Percentiles rank a stretch among this genome's conserved stretches.
Evolutionary conservation across 2,113 vertebrate genomes (phyloP).

Genomic region (Sceloporus tristichus): DNA sequence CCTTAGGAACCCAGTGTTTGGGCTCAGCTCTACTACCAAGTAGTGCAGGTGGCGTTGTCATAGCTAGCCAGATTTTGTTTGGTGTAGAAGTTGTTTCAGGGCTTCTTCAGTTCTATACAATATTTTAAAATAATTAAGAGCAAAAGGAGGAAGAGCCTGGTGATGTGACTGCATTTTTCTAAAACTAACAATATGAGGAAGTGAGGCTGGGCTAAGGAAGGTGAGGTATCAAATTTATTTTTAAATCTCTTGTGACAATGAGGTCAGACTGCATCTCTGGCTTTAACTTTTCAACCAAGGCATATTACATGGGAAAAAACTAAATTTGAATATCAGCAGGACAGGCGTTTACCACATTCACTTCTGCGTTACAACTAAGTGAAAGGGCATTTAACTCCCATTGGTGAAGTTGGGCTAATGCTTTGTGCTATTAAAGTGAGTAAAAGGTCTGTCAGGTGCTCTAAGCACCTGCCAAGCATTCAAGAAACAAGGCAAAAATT

Average conservation of each 20-base stretch:
- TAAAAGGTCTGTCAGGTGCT: not conserved
- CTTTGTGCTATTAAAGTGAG: constrained; percentile 19
- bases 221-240: constrained; percentile 7
- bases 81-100: not conserved
- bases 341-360: constrained; percentile 19
- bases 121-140: not conserved
- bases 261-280: constrained; percentile 33
- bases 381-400: not conserved
- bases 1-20: not conserved
- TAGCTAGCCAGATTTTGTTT: not conserved
- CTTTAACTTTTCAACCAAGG: constrained; percentile 22
- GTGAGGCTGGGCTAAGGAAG: constrained; percentile 1
- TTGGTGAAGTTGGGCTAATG: constrained; percentile 14
- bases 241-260: constrained; percentile 46
- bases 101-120: not conserved
- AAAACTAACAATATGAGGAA: constrained; percentile 17
- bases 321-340: constrained; percentile 22
- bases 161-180: constrained; percentile 10
- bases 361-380: constrained; percentile 18
- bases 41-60: not conserved
- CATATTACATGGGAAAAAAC: constrained; percentile 4
- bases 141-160: not conserved
- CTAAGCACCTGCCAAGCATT: constrained; percentile 15
- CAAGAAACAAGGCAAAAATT: constrained; percentile 41
- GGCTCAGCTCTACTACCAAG: not conserved